A percentile compares a stretch with the other conserved stretches of the same genome.
phyloP scores from a whole-genome alignment of 2,797 vertebrate species.

The Pantherophis alleghaniensis region DNA sequence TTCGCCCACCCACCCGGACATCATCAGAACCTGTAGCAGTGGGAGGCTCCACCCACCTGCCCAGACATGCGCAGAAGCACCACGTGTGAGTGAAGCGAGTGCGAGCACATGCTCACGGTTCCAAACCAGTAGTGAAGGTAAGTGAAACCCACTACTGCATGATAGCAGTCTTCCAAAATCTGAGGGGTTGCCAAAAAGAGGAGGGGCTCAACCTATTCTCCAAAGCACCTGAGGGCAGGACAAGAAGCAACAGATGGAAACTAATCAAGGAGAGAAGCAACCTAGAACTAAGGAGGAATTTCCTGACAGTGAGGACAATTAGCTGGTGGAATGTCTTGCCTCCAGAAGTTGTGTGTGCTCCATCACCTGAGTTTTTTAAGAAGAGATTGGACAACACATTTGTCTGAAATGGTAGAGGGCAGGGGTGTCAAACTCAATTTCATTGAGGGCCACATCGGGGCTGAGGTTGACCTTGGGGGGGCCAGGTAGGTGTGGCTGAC shows the following conservation, averaged over 20 bases:
- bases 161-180: not conserved
- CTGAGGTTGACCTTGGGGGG: too few relatives aligned
- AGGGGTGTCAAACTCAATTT: too few relatives aligned
- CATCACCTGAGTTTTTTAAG: not conserved
- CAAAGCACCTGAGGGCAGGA: not conserved
- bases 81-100: too few relatives aligned
- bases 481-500: too few relatives aligned
- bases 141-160: too few relatives aligned
- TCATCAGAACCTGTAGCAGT: too few relatives aligned
- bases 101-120: too few relatives aligned
- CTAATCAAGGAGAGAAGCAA: too few relatives aligned
- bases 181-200: not conserved
- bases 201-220: not conserved
- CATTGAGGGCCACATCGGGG: rapidly evolving
- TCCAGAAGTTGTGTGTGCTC: not conserved
- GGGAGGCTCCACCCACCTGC: too few relatives aligned
- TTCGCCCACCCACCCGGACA: too few relatives aligned
- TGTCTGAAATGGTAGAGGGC: not conserved
- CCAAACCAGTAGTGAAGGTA: too few relatives aligned
- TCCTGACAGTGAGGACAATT: not conserved
- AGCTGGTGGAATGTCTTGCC: rapidly evolving
- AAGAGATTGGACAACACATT: rapidly evolving
- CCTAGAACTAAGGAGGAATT: not conserved
- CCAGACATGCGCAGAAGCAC: too few relatives aligned
- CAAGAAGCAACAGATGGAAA: not conserved